These are phyloP conservation scores for Ophthalmotilapia sp. DNA, from an alignment of 2,113 vertebrate genomes.

Conservation along the genomic window DNA sequence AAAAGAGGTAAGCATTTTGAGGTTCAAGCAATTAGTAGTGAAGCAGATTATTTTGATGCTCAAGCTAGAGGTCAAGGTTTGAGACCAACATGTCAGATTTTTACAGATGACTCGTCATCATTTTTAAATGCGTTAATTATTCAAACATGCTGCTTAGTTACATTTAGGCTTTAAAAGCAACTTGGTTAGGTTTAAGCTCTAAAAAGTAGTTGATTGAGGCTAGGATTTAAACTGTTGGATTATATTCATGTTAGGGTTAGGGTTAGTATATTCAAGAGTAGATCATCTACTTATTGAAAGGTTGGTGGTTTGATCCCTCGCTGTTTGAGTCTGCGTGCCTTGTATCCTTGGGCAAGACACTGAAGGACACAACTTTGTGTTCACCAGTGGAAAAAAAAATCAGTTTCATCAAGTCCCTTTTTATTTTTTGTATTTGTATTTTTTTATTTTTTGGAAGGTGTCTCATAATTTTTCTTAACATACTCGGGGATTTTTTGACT, in stretches of 20 bases:
- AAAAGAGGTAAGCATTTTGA: neutral
- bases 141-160: neutral
- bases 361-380: neutral
- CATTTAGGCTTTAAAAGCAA: neutral
- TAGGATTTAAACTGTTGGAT: neutral
- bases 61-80: neutral
- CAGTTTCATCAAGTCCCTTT: neutral
- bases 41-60: neutral
- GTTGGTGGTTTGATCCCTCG: neutral
- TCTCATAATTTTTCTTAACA: neutral
- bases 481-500: neutral
- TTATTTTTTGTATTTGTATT: neutral
- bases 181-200: neutral
- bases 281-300: neutral
- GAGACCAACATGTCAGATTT: neutral
- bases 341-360: neutral
- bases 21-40: neutral
- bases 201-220: neutral
- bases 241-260: neutral
- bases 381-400: neutral
- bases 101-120: neutral
- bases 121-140: neutral
- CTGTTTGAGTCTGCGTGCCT: neutral
- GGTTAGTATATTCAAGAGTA: neutral
- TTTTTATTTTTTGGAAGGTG: neutral